Percentiles rank a stretch among this genome's conserved stretches.
These are phyloP conservation scores for Pseudomyrmex dendroicus DNA, from an alignment of 1,140 invertebrate genomes.

Conservation along the genomic window DNA sequence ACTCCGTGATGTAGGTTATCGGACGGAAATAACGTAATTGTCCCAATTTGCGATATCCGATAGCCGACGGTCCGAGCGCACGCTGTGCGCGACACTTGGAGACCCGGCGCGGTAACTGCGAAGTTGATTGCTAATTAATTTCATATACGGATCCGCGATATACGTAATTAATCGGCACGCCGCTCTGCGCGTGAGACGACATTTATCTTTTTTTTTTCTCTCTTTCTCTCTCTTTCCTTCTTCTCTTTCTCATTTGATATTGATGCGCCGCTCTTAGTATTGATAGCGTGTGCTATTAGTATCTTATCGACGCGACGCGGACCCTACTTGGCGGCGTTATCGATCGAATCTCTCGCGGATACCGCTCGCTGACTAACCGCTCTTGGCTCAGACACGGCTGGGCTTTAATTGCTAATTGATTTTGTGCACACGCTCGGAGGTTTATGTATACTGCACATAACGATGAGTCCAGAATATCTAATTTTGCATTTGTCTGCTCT, in stretches of 20 bases:
- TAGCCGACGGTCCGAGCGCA: constrained; percentile 55
- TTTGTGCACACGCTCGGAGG: constrained; percentile 50
- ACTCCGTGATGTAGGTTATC: constrained; percentile 81
- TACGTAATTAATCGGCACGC: constrained; percentile 16
- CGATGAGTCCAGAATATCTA: constrained; percentile 45
- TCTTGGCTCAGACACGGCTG: constrained; percentile 46
- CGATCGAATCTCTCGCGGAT: constrained; percentile 49
- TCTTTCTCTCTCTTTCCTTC: neutral
- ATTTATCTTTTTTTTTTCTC: constrained; percentile 18
- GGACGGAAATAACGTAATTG: constrained; percentile 82
- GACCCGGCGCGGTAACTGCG: constrained; percentile 38
- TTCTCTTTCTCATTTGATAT: constrained; percentile 13
- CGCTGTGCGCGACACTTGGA: constrained; percentile 31
- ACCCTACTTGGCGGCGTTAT: constrained; percentile 43
- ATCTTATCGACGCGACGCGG: constrained; percentile 52
- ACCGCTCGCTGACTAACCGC: constrained; percentile 27
- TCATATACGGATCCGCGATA: constrained; percentile 15
- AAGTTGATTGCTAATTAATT: constrained; percentile 45
- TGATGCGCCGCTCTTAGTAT: constrained; percentile 32
- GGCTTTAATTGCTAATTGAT: constrained; percentile 59
- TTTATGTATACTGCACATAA: constrained; percentile 29
- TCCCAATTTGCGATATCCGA: constrained; percentile 78
- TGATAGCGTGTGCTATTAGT: constrained; percentile 48
- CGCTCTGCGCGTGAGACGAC: neutral
- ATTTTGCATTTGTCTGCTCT: constrained; percentile 50